Base-by-base conservation (phyloP, 2,797 vertebrate species). In the Macrochelys suwanniensis region DNA sequence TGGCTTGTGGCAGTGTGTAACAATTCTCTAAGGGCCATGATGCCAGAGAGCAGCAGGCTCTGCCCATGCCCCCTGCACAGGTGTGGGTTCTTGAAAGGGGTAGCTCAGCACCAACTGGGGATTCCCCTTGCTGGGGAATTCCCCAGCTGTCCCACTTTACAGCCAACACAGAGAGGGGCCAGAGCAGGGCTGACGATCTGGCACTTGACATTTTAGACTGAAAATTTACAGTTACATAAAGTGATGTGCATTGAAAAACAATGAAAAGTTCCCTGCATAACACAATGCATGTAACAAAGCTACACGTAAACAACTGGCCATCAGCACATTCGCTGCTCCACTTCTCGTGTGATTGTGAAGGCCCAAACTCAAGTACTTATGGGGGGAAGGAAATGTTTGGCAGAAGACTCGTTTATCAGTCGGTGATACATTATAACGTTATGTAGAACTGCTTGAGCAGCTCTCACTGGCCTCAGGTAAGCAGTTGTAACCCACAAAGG, bases 121-220 rank as follows among this genome's bases (percentile, higher is more conserved):
- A 74, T 65, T 93, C 86, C 91, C 71, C 15, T 85, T 57, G 7
- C 45, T 57, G 77, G 49, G 56, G 26, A 93, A 96, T 89, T 80
- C 61, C 56, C 51, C 79, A 53, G 4, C 49, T 88, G 85, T 61
- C 87, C 33, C 65, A 61, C 68, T 89, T 81, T 91, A n/a, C 84
- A 88, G 57, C 1, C 5, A 4, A 57, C 9, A 90, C 37, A 76
- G 77, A 94, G 85, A 77, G 33, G 31, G 12, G 56, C 56, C 56
- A 26, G 45, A 71, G 12, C 7, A 89, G 7, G 0, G 42, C 53
- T 81, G 31, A 2, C 1, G 42, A 83, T 91, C 61, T 59, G 68
- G 56, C 3, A 4, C 12, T 42, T 91, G 56, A 77, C 82, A 85
- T 90, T 53, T 59, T 89, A 81, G 78, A 91, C 83, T 12, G 3